Base-by-base conservation (phyloP, 2,888 invertebrate species). In the Torymus tubicola region DNA sequence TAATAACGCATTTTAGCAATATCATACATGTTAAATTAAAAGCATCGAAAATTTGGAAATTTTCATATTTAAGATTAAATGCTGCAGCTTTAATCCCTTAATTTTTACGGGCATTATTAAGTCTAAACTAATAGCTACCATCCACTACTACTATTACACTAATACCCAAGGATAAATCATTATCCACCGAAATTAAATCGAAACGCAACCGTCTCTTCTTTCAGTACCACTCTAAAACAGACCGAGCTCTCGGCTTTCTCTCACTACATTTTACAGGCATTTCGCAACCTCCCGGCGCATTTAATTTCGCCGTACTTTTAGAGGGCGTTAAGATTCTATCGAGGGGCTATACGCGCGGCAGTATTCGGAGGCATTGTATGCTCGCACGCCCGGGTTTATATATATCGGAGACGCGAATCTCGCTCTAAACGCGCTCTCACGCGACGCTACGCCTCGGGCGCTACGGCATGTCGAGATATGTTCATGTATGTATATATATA, bases 271-370 rank as follows among this genome's bases (percentile, higher is more conserved):
- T 42, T 68, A 16, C 42, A n/a, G 18, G 12, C 16, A 52, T 42
- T 42, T 42, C n/a, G 57, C 21, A 18, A 58, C 12, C 13, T 16
- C 12, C n/a, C 80, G 64, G 85, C 81, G 87, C 86, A 88, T 89
- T 90, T 89, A 89, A 88, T 89, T 89, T 87, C 87, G 87, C 88
- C 87, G 42, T 84, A 86, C 86, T 87, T 86, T 84, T 83, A 84
- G 86, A 86, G 86, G 84, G 86, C 88, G 87, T 88, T 88, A 87
- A 90, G 90, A 90, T 90, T 81, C 71, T 89, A 90, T 90, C 89
- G 82, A 82, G 85, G 87, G 85, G 42, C 3, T 64, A 50, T 76
- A 53, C 57, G 21, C 53, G 50, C 50, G 42, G 50, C 42, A 53
- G 72, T 87, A 88, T 63, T 88, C 88, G 87, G 86, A 88, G 88